Conservation (phyloP, 2,113 vertebrate genomes). For the Pluvianellus socialis region DNA sequence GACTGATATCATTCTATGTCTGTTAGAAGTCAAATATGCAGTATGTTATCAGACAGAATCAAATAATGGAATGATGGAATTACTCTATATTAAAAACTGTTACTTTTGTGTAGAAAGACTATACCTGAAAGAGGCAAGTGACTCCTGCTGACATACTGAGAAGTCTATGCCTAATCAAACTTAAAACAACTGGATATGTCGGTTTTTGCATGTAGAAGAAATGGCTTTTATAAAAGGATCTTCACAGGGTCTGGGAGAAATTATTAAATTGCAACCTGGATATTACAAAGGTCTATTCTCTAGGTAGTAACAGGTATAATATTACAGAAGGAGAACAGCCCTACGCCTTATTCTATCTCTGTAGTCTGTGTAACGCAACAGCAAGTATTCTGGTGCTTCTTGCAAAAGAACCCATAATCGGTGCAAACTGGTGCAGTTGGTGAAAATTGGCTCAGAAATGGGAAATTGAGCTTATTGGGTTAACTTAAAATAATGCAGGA, state of each 20-base stretch:
- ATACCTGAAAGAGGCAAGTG: background rate
- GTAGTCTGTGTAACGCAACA: background rate
- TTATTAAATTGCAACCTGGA: background rate
- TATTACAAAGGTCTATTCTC: background rate
- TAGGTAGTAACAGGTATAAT: background rate
- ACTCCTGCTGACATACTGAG: fast-evolving
- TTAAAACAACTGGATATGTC: background rate
- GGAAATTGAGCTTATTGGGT: background rate
- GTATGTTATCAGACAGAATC: background rate
- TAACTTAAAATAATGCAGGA: background rate
- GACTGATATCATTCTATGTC: background rate
- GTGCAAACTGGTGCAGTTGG: background rate
- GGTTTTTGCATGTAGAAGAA: background rate
- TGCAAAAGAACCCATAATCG: background rate
- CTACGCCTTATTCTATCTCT: background rate
- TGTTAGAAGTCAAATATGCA: background rate
- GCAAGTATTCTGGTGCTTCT: background rate
- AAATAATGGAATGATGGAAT: background rate
- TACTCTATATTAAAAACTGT: background rate
- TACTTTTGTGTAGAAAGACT: background rate
- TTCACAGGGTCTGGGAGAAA: background rate
- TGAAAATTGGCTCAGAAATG: background rate
- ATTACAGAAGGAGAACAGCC: background rate
- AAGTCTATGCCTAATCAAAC: background rate
- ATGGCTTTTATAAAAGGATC: background rate